Percentiles rank a stretch among this genome's conserved stretches.
Conservation (phyloP, 2,113 vertebrate genomes). For the Meleagris gallopavo region DNA sequence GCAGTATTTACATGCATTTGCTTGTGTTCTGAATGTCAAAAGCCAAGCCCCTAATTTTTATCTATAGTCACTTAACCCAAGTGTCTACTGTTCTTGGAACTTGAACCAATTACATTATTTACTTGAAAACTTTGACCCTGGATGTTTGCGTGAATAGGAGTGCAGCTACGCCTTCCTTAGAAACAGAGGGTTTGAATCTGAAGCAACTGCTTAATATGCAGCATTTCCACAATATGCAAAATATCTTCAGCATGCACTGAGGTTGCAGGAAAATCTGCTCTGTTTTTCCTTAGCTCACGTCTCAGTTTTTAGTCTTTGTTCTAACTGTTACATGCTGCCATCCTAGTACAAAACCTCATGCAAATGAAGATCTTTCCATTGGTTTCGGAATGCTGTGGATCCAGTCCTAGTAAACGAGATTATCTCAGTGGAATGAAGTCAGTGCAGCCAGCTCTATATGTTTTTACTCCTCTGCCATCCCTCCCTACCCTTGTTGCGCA, state of each 20-base stretch:
- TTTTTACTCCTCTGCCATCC: not conserved
- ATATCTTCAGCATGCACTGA: not conserved
- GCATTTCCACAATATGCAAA: not conserved
- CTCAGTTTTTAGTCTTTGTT: slow-evolving; percentile 7
- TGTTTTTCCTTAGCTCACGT: not conserved
- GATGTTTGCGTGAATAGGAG: not conserved
- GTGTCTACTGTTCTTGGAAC: not conserved
- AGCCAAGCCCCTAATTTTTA: not conserved
- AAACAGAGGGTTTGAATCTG: not conserved
- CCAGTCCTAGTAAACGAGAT: slow-evolving; percentile 35
- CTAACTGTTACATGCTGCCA: not conserved
- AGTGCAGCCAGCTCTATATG: not conserved
- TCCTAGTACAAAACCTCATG: not conserved
- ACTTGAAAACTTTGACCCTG: not conserved
- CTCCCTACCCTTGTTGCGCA: not conserved
- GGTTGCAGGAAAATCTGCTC: not conserved
- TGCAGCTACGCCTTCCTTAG: not conserved
- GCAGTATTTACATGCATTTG: not conserved
- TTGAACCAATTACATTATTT: not conserved
- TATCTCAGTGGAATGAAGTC: slow-evolving; percentile 22
- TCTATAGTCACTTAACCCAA: not conserved
- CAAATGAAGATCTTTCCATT: slow-evolving; percentile 2
- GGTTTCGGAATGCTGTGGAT: slow-evolving; percentile 32
- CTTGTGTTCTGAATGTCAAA: not conserved
- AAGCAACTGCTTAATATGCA: not conserved